Percentiles rank a stretch among this genome's conserved stretches.
phyloP scores from a whole-genome alignment of 2,113 vertebrate genomes.

The Crotalus horridus region DNA sequence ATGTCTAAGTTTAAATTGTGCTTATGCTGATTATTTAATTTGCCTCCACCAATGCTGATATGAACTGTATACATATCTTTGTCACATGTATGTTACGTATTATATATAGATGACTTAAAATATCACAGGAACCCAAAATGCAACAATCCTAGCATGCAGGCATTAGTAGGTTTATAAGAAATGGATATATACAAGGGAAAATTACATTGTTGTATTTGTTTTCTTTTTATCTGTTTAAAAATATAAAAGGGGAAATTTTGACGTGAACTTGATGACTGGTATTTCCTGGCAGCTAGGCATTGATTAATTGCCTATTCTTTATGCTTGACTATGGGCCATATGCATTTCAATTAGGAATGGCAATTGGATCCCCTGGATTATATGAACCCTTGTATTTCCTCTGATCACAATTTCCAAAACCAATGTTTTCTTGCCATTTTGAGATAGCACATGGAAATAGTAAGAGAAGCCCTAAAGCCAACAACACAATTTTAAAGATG shows the following conservation, averaged over 20 bases:
- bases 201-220: not conserved
- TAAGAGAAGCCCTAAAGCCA: no score
- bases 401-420: not conserved
- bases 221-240: not conserved
- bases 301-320: not conserved
- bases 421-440: not conserved
- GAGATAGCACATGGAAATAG: no score
- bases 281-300: not conserved
- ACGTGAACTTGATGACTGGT: not conserved
- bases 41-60: not conserved
- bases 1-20: not conserved
- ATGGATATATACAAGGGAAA: not conserved
- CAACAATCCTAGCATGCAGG: not conserved
- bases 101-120: not conserved
- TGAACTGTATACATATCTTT: not conserved
- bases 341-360: not conserved
- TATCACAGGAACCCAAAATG: not conserved
- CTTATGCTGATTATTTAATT: not conserved
- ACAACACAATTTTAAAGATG: not conserved
- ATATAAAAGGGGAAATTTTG: not conserved
- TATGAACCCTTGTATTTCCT: not conserved
- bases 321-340: not conserved
- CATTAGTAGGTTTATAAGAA: not conserved
- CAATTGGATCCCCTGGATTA: not conserved
- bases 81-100: not conserved